A percentile compares a stretch with the other conserved stretches of the same genome.
phyloP scores from a whole-genome alignment of 92 coral and sea anemone species.

The Siderastrea siderea region DNA sequence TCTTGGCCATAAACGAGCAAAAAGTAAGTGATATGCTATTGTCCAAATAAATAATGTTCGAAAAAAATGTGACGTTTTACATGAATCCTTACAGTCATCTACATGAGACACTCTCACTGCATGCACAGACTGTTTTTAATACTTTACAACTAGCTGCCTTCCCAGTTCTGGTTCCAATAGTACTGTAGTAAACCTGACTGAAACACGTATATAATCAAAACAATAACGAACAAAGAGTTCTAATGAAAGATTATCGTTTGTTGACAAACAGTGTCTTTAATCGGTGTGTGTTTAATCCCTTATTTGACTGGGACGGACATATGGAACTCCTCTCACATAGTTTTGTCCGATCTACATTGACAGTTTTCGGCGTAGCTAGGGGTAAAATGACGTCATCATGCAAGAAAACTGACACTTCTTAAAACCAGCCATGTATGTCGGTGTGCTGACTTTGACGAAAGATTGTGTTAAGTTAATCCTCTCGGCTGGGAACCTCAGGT shows the following conservation, averaged over 20 bases:
- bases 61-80: background rate
- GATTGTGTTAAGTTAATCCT: background rate
- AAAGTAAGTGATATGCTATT: background rate
- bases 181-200: background rate
- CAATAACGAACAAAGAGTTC: too few relatives aligned
- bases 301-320: background rate
- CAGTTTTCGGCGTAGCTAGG: background rate
- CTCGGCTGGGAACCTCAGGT: background rate
- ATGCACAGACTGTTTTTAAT: too few relatives aligned
- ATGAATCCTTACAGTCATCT: too few relatives aligned
- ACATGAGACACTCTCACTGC: too few relatives aligned
- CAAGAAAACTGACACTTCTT: background rate
- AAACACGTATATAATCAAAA: too few relatives aligned
- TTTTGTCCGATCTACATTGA: background rate
- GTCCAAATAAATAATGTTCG: conserved; percentile 1
- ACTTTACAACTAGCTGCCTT: too few relatives aligned
- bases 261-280: background rate
- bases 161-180: too few relatives aligned
- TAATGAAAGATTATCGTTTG: background rate
- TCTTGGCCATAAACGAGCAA: conserved; percentile 10
- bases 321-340: background rate
- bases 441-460: background rate
- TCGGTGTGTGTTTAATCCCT: background rate
- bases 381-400: background rate
- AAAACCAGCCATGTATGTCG: background rate